These are phyloP conservation scores for Halcyon leucocephala DNA, from an alignment of 2,797 vertebrate genomes.

Conservation along the genomic window DNA sequence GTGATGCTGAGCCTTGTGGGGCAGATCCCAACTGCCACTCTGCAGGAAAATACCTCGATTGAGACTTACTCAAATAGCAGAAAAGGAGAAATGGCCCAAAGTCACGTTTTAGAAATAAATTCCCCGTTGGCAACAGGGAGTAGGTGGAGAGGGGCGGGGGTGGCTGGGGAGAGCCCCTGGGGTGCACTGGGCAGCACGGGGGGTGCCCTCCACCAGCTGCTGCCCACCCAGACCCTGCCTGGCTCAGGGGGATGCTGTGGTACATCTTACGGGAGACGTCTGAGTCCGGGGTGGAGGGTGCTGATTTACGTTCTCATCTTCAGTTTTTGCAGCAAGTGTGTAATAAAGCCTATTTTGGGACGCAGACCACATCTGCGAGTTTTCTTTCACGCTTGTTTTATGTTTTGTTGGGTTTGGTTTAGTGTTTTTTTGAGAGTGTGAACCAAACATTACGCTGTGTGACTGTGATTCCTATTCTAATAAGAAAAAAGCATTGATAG, in stretches of 20 bases:
- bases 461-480: not conserved
- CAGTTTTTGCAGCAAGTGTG: not conserved
- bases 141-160: not conserved
- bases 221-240: not conserved
- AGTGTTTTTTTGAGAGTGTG: not conserved
- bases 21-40: not conserved
- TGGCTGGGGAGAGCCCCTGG: rapidly evolving
- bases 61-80: not conserved
- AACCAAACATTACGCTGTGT: not conserved
- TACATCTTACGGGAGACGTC: not conserved
- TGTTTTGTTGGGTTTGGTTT: too few relatives aligned
- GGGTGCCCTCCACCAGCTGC: not conserved
- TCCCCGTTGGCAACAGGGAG: rapidly evolving
- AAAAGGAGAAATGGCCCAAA: not conserved
- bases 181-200: too few relatives aligned
- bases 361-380: not conserved
- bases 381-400: not conserved
- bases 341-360: slow-evolving; percentile 17
- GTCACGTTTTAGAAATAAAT: not conserved
- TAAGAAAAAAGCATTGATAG: not conserved
- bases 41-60: not conserved
- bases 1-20: not conserved
- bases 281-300: not conserved
- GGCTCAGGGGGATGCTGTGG: rapidly evolving
- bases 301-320: not conserved